Evolutionary conservation across 2,797 vertebrate genomes (phyloP).

Genomic region (Pangasius djambal): DNA sequence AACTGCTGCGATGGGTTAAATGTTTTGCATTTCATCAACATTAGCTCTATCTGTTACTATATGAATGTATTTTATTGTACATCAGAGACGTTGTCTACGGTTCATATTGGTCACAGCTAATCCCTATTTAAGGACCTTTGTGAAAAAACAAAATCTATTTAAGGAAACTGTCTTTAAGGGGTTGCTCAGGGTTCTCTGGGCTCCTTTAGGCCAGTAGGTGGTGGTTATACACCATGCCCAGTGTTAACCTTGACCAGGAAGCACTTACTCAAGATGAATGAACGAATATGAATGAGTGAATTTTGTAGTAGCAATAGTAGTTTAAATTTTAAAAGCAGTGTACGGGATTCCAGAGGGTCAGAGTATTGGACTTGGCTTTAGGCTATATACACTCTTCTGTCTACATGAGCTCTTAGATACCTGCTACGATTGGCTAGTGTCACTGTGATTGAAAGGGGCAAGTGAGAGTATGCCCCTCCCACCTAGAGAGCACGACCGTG

Average conservation of each 20-base stretch:
- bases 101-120: neutral
- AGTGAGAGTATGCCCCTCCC: no score
- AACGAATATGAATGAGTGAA: no score
- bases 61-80: neutral
- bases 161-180: neutral
- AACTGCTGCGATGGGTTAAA: neutral
- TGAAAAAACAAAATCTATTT: no score
- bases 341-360: neutral
- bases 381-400: no score
- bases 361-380: neutral
- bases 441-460: neutral
- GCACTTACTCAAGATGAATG: no score
- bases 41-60: no score
- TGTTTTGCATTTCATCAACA: neutral
- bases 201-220: no score
- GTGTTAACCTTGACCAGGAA: no score
- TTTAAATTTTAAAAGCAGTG: neutral
- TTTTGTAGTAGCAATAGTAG: neutral
- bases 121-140: neutral
- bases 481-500: no score
- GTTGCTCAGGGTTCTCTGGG: neutral
- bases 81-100: neutral
- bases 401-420: neutral
- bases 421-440: neutral
- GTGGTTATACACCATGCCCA: no score